Conservation (phyloP, 2,113 vertebrate species). For the Phrynosoma blainvillii region DNA sequence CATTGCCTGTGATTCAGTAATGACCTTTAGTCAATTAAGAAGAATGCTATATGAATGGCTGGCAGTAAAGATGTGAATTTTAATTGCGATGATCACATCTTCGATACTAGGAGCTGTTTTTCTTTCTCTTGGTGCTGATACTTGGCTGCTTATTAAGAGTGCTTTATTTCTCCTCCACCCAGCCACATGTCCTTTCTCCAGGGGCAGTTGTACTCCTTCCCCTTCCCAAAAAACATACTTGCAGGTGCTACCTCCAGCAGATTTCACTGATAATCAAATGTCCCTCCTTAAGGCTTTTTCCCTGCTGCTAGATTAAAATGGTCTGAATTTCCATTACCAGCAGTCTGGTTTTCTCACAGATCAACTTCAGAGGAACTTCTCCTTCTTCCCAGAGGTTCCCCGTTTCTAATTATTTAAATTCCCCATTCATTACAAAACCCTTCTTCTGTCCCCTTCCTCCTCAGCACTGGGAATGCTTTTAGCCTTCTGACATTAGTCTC, state of each 20-base stretch:
- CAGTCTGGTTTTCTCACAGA: neutral
- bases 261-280: slow-evolving; percentile 11
- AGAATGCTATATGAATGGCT: neutral
- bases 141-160: slow-evolving; percentile 12
- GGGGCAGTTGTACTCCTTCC: neutral
- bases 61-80: neutral
- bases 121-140: neutral
- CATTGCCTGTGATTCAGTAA: neutral
- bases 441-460: neutral
- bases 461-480: neutral
- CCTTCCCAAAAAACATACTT: neutral
- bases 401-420: slow-evolving; percentile 12
- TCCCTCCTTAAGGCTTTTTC: slow-evolving; percentile 1
- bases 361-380: slow-evolving; percentile 14
- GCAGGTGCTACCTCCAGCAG: slow-evolving; percentile 22
- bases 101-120: slow-evolving; percentile 1
- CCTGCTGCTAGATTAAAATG: neutral
- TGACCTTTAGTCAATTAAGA: neutral
- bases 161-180: neutral
- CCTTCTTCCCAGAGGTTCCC: slow-evolving; percentile 14
- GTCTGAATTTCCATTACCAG: slow-evolving; percentile 6
- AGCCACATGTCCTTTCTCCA: neutral
- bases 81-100: slow-evolving; percentile 14
- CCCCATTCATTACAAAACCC: neutral
- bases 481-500: neutral